Conservation (phyloP, 2,888 invertebrate genomes). For the Plagodis pulveraria region DNA sequence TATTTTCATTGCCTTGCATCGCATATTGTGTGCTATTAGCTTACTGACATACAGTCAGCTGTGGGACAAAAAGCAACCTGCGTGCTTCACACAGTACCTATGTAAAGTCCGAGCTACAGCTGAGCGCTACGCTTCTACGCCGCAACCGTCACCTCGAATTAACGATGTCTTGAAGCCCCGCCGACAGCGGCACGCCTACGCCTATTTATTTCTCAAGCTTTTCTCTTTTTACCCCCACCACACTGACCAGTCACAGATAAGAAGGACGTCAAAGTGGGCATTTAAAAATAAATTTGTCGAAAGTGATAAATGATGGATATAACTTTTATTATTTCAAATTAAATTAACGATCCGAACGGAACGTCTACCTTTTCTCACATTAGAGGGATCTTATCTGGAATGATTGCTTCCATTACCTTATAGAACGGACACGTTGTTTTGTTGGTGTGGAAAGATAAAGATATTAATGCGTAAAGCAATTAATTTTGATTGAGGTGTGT, state of each 20-base stretch:
- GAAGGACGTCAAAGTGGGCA: conserved; percentile 74
- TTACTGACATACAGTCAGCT: background rate
- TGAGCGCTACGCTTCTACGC: conserved; percentile 28
- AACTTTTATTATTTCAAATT: conserved; percentile 84
- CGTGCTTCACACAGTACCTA: background rate
- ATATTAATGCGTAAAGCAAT: conserved; percentile 84
- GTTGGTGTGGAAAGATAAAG: conserved; percentile 78
- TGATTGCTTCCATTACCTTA: conserved; percentile 83
- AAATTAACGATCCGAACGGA: conserved; percentile 80
- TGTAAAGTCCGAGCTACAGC: conserved; percentile 10
- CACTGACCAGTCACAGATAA: conserved; percentile 73
- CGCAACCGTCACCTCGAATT: conserved; percentile 38
- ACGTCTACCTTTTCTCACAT: conserved; percentile 83
- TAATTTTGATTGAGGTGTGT: conserved; percentile 84
- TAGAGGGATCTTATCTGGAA: conserved; percentile 83
- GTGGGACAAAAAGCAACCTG: conserved; percentile 8
- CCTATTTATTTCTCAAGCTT: conserved; percentile 63
- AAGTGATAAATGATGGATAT: conserved; percentile 84
- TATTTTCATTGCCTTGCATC: no score
- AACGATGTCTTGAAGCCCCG: conserved; percentile 43
- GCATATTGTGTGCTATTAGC: background rate
- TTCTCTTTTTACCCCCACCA: conserved; percentile 65
- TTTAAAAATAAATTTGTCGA: conserved; percentile 85
- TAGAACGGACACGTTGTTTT: conserved; percentile 79
- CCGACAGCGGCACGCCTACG: conserved; percentile 70